These are phyloP conservation scores for Papilio xuthus DNA, from an alignment of 1,140 invertebrate genomes.

Conservation along the genomic window DNA sequence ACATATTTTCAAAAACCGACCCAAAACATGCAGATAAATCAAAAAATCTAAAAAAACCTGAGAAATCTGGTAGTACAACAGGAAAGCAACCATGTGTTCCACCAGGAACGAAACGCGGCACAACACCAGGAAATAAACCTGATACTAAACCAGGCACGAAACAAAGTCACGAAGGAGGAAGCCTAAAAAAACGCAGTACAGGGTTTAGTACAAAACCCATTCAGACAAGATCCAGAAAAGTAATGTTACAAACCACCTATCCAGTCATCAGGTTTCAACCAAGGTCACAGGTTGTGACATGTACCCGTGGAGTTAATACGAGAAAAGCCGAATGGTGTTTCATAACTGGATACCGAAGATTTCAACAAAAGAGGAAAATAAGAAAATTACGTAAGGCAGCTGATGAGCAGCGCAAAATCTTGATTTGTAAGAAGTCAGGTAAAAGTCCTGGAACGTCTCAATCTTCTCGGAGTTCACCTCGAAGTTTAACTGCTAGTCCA, in stretches of 20 bases:
- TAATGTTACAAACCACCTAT: background rate
- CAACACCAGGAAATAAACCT: background rate
- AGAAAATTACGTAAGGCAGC: slow-evolving; percentile 3
- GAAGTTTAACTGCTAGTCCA: background rate
- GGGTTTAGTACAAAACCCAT: background rate
- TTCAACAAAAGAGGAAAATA: slow-evolving; percentile 19
- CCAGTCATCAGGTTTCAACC: background rate
- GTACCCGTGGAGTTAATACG: slow-evolving; percentile 8
- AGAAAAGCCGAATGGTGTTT: slow-evolving; percentile 8
- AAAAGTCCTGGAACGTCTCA: background rate
- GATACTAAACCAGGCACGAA: background rate
- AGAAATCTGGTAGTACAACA: background rate
- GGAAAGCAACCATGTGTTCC: background rate
- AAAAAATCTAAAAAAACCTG: background rate
- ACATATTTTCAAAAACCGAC: background rate
- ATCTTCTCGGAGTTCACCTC: slow-evolving; percentile 4
- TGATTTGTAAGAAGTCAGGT: background rate
- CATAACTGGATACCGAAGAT: background rate
- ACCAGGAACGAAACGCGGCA: background rate
- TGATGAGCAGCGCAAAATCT: background rate
- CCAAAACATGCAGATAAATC: background rate
- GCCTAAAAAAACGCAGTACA: background rate
- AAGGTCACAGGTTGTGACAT: background rate
- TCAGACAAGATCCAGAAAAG: background rate
- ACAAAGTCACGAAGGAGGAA: background rate